Evolutionary conservation across 2,113 vertebrate genomes (phyloP), one percentile per base, ranked within the genome.

Genomic region (Amazona vittata): DNA sequence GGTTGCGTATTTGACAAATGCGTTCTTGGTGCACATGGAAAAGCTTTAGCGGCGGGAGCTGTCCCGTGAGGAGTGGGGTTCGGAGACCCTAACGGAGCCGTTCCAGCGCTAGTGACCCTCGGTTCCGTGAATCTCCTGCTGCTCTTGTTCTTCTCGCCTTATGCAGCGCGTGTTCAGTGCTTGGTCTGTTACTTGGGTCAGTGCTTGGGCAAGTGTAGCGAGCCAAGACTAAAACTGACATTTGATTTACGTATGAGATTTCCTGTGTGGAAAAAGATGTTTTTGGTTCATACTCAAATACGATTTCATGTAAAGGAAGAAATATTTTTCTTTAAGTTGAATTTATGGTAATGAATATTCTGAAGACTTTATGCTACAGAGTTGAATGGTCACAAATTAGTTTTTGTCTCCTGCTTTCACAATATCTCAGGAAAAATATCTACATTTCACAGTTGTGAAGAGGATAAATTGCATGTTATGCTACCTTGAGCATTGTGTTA

Each of bases 201-300:
- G 24, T 25, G 24, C 13, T 50, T 50, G 24, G 50, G n/a, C 31
- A 5, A 13, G 14, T 12, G 0, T 0, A 3, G 20, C 2, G 4
- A 43, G 1, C 33, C 5, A 2, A 16, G 10, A 1, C 19, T 24
- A 6, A 24, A 55, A 1, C 0, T 21, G 67, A 0, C 8, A 0
- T 8, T 11, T 10, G 29, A 2, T 7, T 49, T 10, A 21, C 15
- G 52, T 4, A 12, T 9, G 16, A 25, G 29, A 1, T 11, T 35
- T 75, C 14, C 44, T 8, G 5, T 9, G 2, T 2, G 39, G 21
- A 5, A 1, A 8, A 12, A 12, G 1, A 1, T 39, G 2, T 8
- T 3, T n/a, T 21, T 11, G 2, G 0, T 18, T 50, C 13, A 18
- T 3, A 0, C 8, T 49, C 2, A 17, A 15, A 8, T 17, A 16